Evolutionary conservation across 2,888 invertebrate genomes (phyloP), one percentile per base, ranked within the genome.

Genomic region (Ormyrus thymus): DNA sequence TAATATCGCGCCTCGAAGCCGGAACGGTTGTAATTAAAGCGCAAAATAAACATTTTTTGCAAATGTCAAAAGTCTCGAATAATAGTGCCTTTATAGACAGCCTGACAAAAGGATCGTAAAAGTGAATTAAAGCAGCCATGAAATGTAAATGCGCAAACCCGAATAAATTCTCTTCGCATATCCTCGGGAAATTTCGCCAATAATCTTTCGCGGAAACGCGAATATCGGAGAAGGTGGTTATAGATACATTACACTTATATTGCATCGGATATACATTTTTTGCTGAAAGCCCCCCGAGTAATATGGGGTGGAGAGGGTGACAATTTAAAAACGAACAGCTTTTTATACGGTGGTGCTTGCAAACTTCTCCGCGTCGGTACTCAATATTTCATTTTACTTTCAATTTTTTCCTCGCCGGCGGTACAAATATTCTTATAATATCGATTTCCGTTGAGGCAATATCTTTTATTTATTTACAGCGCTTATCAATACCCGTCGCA

Each of bases 171-270:
- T 62, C 55, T 11, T 74, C 56, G 13, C n/a, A n/a, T 58, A 74
- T 58, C 48, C 48, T 48, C 58, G 6, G 51, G 15, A 66, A 51
- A 66, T n/a, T 65, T 69, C 13, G 48, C 74, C 74, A 74, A 65
- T 58, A 73, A 56, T 73, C 65, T 58, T 51, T 11, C 58, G 29
- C 9, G 50, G 29, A 62, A 48, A n/a, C 13, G 58, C 29, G 55
- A 55, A 68, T 75, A 61, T 66, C 43, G 68, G 29, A 64, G 29
- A 65, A 64, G 56, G 15, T 43, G 46, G 43, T 75, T 68, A 45
- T 53, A 48, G 68, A 59, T 61, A n/a, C 51, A 68, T 59, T 59
- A 75, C 58, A 59, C 53, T 75, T 74, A 58, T 66, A 66, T 58
- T 66, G 65, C 50, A 58, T 29, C 45, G 55, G 48, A 10, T 56